Conservation (phyloP, 2,113 vertebrate species). For the Scophthalmus maximus region DNA sequence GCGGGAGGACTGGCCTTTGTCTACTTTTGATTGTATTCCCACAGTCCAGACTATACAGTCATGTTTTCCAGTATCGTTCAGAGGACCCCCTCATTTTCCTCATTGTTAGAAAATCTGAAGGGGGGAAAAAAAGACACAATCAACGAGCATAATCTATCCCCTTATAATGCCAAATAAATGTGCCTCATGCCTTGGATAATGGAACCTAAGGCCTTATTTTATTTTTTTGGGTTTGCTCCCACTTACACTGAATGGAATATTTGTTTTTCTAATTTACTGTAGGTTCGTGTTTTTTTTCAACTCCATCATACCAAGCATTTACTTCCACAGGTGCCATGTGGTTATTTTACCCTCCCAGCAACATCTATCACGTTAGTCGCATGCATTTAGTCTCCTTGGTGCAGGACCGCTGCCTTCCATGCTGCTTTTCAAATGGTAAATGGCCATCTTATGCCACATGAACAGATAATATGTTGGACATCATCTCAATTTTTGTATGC, state of each 20-base stretch:
- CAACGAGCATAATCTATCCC: constrained; percentile 33
- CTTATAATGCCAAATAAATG: constrained; percentile 35
- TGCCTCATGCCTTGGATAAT: constrained; percentile 31
- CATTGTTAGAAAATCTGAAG: constrained; percentile 27
- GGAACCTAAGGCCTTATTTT: constrained; percentile 39
- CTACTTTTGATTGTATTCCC: constrained; percentile 71
- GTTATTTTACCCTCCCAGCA: constrained; percentile 26
- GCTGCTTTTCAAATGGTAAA: constrained; percentile 55
- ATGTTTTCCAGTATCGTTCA: constrained; percentile 67
- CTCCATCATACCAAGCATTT: constrained; percentile 51
- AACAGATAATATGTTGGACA: constrained; percentile 64
- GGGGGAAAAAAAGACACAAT: constrained; percentile 44
- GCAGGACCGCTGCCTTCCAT: constrained; percentile 26
- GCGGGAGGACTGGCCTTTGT: constrained; percentile 71
- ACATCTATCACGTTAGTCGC: constrained; percentile 27
- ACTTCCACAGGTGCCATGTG: constrained; percentile 34
- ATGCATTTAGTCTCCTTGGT: constrained; percentile 24
- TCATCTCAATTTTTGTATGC: constrained; percentile 54
- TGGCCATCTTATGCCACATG: constrained; percentile 62
- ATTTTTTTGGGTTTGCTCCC: no score
- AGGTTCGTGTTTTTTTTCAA: constrained; percentile 9
- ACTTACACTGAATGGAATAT: constrained; percentile 49
- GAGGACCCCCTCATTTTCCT: constrained; percentile 48
- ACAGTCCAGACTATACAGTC: constrained; percentile 64
- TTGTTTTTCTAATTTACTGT: constrained; percentile 60